Conservation (phyloP, 2,888 invertebrate genomes). For the Sialis fuliginosa region DNA sequence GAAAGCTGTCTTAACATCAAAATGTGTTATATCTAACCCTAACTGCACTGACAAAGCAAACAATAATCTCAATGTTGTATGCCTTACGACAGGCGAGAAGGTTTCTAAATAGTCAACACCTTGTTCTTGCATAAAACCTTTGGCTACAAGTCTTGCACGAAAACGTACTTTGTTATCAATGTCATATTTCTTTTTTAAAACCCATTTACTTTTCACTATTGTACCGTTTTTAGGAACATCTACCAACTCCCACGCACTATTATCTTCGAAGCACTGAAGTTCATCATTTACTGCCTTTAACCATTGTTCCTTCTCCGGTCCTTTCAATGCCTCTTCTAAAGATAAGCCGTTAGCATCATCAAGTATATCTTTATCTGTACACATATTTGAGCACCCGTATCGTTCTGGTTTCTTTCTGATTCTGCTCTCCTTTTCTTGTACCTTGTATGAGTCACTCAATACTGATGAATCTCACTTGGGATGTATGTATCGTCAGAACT, state of each 20-base stretch:
- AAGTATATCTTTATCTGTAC: too few relatives aligned
- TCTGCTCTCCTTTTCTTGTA: not conserved
- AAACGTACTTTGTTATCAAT: too few relatives aligned
- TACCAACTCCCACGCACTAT: too few relatives aligned
- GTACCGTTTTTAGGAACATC: too few relatives aligned
- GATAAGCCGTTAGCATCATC: too few relatives aligned
- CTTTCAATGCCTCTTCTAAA: too few relatives aligned
- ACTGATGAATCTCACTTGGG: not conserved
- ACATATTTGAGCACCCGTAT: constrained; percentile 6
- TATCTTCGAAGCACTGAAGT: too few relatives aligned
- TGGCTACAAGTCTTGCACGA: too few relatives aligned
- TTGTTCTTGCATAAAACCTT: constrained; percentile 4
- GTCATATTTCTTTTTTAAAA: too few relatives aligned
- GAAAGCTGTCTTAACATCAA: constrained; percentile 8
- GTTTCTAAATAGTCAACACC: constrained; percentile 5
- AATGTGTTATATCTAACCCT: constrained; percentile 6
- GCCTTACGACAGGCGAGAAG: constrained; percentile 5
- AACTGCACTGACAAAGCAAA: constrained; percentile 5
- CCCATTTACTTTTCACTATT: too few relatives aligned
- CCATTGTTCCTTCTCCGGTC: too few relatives aligned
- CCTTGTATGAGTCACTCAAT: not conserved
- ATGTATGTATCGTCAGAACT: not conserved
- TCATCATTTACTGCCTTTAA: too few relatives aligned
- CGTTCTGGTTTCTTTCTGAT: not conserved
- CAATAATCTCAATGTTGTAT: constrained; percentile 7